phyloP scores from a whole-genome alignment of 2,888 invertebrate species.

The Caradrina kadenii region DNA sequence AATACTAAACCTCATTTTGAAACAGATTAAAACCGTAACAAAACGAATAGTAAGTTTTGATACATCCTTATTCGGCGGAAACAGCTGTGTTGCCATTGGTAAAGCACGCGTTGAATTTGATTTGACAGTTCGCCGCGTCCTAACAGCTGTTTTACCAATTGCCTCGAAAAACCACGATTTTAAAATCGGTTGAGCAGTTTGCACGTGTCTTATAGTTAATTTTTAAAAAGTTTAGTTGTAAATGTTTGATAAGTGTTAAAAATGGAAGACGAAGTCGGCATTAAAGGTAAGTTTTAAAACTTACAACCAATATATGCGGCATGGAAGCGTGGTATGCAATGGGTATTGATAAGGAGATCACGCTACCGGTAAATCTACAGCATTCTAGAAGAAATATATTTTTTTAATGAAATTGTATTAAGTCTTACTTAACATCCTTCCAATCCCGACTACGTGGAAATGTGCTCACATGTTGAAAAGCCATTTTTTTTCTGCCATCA shows the following conservation, averaged over 20 bases:
- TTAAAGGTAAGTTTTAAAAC: constrained; percentile 76
- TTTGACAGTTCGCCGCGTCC: constrained; percentile 86
- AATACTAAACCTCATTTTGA: background rate
- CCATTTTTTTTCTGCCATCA: constrained; percentile 10
- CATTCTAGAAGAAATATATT: constrained; percentile 27
- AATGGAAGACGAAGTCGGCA: constrained; percentile 82
- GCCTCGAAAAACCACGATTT: constrained; percentile 76
- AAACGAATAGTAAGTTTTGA: constrained; percentile 6
- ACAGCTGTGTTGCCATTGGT: constrained; percentile 72
- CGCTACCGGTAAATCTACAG: constrained; percentile 52
- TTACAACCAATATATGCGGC: constrained; percentile 46
- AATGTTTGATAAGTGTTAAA: constrained; percentile 59
- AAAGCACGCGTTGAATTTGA: constrained; percentile 76
- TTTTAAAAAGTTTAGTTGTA: constrained; percentile 56
- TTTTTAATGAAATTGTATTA: background rate
- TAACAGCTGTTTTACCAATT: constrained; percentile 86
- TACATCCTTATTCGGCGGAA: constrained; percentile 60
- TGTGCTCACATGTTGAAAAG: constrained; percentile 17
- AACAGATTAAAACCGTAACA: constrained; percentile 24
- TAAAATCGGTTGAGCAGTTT: constrained; percentile 71
- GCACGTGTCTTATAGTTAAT: constrained; percentile 79
- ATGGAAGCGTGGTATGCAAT: constrained; percentile 63
- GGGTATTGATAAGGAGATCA: constrained; percentile 54
- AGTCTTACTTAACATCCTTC: background rate
- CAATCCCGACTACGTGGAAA: background rate